Evolutionary conservation across 2,888 invertebrate species (phyloP).

Genomic region (Conomelus anceps): DNA sequence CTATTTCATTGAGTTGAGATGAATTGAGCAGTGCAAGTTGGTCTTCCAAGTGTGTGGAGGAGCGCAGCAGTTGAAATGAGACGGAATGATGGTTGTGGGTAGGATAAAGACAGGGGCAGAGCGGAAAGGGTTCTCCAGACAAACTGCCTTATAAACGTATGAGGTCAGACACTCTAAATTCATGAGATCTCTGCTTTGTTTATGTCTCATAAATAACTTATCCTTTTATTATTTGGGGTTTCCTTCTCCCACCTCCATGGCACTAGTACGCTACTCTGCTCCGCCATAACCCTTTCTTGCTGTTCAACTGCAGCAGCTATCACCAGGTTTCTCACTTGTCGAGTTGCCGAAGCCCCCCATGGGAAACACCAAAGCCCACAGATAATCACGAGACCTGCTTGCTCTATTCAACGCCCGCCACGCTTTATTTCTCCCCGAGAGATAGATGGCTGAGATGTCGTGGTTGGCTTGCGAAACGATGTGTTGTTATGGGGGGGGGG

Average conservation of each 20-base stretch:
- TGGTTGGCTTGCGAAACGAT: neutral
- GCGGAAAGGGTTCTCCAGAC: neutral
- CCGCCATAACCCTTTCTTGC: neutral
- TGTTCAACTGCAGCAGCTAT: neutral
- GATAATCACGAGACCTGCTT: conserved; percentile 3
- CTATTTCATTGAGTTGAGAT: neutral
- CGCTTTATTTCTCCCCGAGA: neutral
- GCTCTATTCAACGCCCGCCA: neutral
- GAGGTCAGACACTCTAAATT: conserved; percentile 11
- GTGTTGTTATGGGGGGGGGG: neutral
- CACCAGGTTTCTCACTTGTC: neutral
- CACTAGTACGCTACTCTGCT: neutral
- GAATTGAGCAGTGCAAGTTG: neutral
- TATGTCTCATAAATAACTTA: conserved; percentile 13
- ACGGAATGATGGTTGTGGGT: neutral
- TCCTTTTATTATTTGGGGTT: conserved; percentile 14
- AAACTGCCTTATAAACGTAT: neutral
- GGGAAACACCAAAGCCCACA: conserved; percentile 12
- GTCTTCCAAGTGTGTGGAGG: neutral
- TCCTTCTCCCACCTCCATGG: neutral
- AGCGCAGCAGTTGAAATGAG: neutral
- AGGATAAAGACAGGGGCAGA: neutral
- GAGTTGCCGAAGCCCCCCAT: neutral
- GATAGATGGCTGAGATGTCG: neutral
- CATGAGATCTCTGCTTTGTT: conserved; percentile 14